These are phyloP conservation scores for Pelmatolapia mariae DNA, from an alignment of 2,113 vertebrate species.

Conservation along the genomic window DNA sequence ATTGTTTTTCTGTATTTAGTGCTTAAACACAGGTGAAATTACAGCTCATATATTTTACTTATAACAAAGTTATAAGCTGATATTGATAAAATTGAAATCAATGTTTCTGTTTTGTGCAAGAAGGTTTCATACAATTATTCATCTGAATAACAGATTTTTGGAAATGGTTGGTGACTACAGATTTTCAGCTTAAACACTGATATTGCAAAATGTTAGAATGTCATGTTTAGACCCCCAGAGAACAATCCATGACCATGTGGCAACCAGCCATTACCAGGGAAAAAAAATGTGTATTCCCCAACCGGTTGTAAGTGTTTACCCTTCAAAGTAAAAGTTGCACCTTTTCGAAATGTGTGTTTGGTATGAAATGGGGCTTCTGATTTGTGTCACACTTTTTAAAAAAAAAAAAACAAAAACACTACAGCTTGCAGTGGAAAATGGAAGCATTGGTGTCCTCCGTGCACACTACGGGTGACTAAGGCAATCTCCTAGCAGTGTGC, in stretches of 20 bases:
- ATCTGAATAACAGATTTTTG: background rate
- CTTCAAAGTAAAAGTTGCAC: background rate
- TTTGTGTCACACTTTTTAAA: background rate
- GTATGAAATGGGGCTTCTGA: background rate
- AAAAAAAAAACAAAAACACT: background rate
- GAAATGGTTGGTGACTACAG: background rate
- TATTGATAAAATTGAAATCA: background rate
- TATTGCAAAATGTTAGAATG: background rate
- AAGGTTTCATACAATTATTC: background rate
- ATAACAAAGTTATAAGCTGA: background rate
- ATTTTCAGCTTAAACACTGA: background rate
- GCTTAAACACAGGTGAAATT: background rate
- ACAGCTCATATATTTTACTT: background rate
- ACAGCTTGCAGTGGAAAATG: background rate
- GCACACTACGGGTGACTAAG: background rate
- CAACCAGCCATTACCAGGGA: background rate
- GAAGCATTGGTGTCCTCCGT: background rate
- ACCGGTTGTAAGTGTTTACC: background rate
- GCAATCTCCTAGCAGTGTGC: background rate
- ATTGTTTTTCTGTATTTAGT: background rate
- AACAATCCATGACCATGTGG: background rate
- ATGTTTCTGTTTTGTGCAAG: background rate
- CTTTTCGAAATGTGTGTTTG: background rate
- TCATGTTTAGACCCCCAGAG: background rate
- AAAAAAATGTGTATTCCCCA: background rate